A percentile compares a stretch with the other conserved stretches of the same genome.
Evolutionary conservation across 2,113 vertebrate genomes (phyloP).

Genomic region (Willisornis vidua): DNA sequence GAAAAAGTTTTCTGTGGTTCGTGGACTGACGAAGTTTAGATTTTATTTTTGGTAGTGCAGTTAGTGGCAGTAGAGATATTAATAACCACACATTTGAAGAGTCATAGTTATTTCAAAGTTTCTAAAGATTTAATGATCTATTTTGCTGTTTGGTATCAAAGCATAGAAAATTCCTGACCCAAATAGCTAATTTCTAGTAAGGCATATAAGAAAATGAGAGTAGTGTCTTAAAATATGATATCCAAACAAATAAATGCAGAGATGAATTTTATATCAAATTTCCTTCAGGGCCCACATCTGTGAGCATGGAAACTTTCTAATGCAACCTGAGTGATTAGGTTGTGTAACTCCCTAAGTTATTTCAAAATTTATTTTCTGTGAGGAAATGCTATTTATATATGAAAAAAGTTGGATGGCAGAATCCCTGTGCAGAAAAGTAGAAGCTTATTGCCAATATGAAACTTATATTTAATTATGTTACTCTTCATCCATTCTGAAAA

Average conservation of each 20-base stretch:
- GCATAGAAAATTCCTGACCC: neutral
- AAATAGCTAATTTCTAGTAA: neutral
- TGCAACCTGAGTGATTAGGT: neutral
- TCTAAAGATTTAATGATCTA: neutral
- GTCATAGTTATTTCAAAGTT: neutral
- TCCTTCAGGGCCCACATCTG: neutral
- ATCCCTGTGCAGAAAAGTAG: neutral
- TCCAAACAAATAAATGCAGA: neutral
- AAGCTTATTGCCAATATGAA: neutral
- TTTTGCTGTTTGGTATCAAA: neutral
- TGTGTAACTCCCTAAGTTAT: neutral
- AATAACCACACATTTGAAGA: neutral
- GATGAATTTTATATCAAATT: neutral
- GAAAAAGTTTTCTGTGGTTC: neutral
- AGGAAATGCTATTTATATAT: neutral
- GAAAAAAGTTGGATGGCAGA: neutral
- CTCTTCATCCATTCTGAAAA: neutral
- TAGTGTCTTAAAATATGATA: neutral
- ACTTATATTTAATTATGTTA: neutral
- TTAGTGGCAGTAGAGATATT: neutral
- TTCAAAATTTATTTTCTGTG: slow-evolving; percentile 1
- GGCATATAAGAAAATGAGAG: neutral
- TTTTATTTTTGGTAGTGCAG: neutral
- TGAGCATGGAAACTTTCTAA: neutral
- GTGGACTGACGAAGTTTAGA: neutral